Conservation (phyloP, 2,888 invertebrate genomes). For the Lasioglossum zephyrum region DNA sequence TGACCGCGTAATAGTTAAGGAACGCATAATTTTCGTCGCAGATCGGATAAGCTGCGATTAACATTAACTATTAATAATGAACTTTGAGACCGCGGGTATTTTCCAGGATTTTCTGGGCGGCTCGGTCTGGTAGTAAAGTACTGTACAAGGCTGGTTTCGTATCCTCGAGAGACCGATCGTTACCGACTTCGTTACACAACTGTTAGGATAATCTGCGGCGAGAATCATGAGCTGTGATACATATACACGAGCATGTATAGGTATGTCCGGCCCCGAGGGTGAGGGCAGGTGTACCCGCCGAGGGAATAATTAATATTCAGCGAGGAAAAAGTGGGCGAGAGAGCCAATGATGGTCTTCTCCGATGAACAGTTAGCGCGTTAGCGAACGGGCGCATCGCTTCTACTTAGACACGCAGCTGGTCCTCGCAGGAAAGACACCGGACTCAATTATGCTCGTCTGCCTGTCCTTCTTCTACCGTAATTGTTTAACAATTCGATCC, state of each 20-base stretch:
- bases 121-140: background rate
- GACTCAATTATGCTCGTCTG: conserved; percentile 57
- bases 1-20: background rate
- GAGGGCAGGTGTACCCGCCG: conserved; percentile 76
- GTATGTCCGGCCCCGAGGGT: conserved; percentile 57
- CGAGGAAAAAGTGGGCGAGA: conserved; percentile 71
- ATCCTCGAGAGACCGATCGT: conserved; percentile 62
- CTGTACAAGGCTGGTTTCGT: conserved; percentile 40
- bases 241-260: conserved; percentile 48
- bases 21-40: background rate
- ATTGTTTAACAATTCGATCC: conserved; percentile 58
- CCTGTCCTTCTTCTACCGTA: conserved; percentile 49
- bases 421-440: conserved; percentile 38
- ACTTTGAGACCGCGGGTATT: background rate
- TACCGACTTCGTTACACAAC: conserved; percentile 65
- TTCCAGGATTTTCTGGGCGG: conserved; percentile 13
- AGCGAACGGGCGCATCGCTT: conserved; percentile 66
- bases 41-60: background rate
- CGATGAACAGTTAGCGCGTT: conserved; percentile 76
- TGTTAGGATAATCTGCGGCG: conserved; percentile 68
- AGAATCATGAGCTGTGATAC: conserved; percentile 66
- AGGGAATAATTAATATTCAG: conserved; percentile 81
- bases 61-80: conserved; percentile 10
- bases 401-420: conserved; percentile 67
- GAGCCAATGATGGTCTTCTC: conserved; percentile 61